Conservation (phyloP, 2,113 vertebrate species). For the Oryzias javanicus region DNA sequence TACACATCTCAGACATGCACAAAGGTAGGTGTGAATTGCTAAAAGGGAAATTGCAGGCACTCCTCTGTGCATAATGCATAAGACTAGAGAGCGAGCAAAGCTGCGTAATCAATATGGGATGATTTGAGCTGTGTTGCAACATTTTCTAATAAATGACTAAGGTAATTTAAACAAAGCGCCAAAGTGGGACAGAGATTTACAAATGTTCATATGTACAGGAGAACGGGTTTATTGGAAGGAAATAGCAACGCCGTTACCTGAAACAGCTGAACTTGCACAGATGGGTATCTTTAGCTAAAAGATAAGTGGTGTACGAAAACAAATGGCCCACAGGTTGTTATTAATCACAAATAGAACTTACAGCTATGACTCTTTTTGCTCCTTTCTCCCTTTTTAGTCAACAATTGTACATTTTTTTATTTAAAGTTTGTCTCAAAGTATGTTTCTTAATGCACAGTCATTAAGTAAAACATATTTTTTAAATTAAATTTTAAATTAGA, state of each 20-base stretch:
- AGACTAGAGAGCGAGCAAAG: constrained; percentile 12
- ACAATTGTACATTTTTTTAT: too few relatives aligned
- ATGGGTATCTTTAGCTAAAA: background rate
- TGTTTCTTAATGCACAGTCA: too few relatives aligned
- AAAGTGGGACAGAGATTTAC: background rate
- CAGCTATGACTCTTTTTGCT: too few relatives aligned
- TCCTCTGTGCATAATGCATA: constrained; percentile 35
- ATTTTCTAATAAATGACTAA: background rate
- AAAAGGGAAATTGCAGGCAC: constrained; percentile 16
- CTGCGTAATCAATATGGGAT: constrained; percentile 30
- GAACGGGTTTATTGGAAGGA: background rate
- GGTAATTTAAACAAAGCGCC: constrained; percentile 1
- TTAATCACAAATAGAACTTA: too few relatives aligned
- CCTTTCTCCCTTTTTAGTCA: too few relatives aligned
- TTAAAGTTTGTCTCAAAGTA: too few relatives aligned
- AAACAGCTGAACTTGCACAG: background rate
- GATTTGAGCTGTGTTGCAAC: constrained; percentile 14
- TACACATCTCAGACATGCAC: constrained; percentile 23
- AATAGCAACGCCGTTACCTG: background rate
- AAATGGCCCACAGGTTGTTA: too few relatives aligned
- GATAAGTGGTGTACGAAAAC: background rate
- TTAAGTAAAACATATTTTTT: too few relatives aligned
- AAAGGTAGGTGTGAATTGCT: constrained; percentile 26
- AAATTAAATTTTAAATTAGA: too few relatives aligned
- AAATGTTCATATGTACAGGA: background rate